Conservation (phyloP, 2,888 invertebrate species). For the Helobdella robusta region DNA sequence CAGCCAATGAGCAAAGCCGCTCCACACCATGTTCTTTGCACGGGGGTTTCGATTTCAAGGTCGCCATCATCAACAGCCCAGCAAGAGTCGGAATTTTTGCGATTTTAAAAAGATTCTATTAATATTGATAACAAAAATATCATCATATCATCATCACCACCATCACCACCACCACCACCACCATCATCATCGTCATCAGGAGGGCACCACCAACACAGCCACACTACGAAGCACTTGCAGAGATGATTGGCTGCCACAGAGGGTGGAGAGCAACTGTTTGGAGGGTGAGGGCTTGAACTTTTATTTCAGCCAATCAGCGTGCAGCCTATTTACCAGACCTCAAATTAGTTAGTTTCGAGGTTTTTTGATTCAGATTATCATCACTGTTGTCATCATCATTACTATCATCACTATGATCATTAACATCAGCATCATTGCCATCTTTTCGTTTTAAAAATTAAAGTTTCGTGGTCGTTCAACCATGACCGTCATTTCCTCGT, state of each 20-base stretch:
- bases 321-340: constrained; percentile 22
- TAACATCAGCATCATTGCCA: background rate
- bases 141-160: background rate
- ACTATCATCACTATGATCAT: background rate
- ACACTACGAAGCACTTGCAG: too few relatives aligned
- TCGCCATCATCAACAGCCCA: background rate
- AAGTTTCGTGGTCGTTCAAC: background rate
- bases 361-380: background rate
- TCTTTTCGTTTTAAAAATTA: background rate
- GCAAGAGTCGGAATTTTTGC: background rate
- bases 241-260: constrained; percentile 15
- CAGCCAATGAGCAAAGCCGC: too few relatives aligned
- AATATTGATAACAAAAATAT: background rate
- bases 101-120: background rate
- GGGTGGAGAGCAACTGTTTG: constrained; percentile 19
- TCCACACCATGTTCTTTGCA: too few relatives aligned
- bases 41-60: background rate
- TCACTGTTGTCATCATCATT: background rate
- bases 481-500: background rate
- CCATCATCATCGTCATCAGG: background rate
- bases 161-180: background rate
- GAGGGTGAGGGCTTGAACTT: constrained; percentile 13
- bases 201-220: background rate
- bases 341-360: background rate
- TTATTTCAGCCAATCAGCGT: constrained; percentile 15